phyloP scores from a whole-genome alignment of 1,140 invertebrate species.

The Planococcus citri region DNA sequence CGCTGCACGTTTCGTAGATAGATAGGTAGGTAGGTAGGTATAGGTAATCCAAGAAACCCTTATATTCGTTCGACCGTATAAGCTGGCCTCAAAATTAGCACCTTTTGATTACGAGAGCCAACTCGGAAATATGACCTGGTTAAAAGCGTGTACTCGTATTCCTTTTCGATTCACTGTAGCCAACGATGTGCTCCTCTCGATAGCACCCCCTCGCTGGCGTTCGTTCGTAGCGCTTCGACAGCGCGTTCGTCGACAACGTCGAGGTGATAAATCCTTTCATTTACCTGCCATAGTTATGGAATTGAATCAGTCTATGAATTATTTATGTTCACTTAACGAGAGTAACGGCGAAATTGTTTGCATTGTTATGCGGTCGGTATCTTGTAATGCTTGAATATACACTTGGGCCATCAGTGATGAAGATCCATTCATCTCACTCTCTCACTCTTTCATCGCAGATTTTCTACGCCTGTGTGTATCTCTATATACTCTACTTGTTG shows the following conservation, averaged over 20 bases:
- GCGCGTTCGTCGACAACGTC: not conserved
- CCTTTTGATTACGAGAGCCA: not conserved
- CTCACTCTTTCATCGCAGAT: no score
- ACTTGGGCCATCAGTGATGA: not conserved
- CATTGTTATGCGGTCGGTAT: not conserved
- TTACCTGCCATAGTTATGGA: not conserved
- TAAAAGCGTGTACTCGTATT: no score
- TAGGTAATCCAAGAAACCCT: not conserved
- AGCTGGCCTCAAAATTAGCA: constrained; percentile 1
- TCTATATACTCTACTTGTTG: no score
- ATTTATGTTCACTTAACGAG: constrained; percentile 7
- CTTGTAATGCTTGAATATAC: not conserved
- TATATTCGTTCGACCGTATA: not conserved
- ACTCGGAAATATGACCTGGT: not conserved
- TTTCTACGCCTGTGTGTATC: no score
- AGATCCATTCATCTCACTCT: no score
- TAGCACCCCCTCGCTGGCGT: no score
- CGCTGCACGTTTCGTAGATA: not conserved
- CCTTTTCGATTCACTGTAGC: not conserved
- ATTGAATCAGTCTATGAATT: not conserved
- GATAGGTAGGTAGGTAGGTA: no score
- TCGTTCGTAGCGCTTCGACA: no score
- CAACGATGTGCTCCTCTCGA: no score
- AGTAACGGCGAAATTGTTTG: not conserved
- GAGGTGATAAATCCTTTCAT: constrained; percentile 6